phyloP scores from a whole-genome alignment of 2,888 invertebrate genomes.

The Apeira syringaria region DNA sequence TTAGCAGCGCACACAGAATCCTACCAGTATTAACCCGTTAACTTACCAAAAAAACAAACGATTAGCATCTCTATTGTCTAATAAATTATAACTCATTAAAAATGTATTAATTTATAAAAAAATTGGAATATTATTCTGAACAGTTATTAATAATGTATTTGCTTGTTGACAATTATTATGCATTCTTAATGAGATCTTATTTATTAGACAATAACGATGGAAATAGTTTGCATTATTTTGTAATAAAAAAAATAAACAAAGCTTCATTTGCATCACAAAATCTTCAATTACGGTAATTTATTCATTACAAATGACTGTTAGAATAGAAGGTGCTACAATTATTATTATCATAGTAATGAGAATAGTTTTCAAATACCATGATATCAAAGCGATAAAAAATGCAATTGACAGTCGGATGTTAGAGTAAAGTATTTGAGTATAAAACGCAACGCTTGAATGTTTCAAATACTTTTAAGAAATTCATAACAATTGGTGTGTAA shows the following conservation, averaged over 20 bases:
- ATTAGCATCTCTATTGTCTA: too few relatives aligned
- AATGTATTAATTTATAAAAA: too few relatives aligned
- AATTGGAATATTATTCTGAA: too few relatives aligned
- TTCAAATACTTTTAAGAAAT: slow-evolving; percentile 3
- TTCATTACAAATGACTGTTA: slow-evolving; percentile 18
- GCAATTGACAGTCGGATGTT: slow-evolving; percentile 4
- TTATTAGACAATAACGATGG: not conserved
- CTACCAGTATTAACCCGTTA: too few relatives aligned
- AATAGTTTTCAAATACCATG: slow-evolving; percentile 18
- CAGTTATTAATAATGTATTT: too few relatives aligned
- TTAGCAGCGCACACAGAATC: too few relatives aligned
- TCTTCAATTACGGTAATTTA: slow-evolving; percentile 19
- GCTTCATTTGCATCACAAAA: slow-evolving; percentile 3
- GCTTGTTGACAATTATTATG: not conserved
- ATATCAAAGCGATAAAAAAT: slow-evolving; percentile 12
- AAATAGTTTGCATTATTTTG: not conserved
- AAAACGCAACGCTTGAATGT: slow-evolving; percentile 3
- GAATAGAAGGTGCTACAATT: slow-evolving; percentile 15
- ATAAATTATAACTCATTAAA: too few relatives aligned
- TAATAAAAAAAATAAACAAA: not conserved
- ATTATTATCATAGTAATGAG: slow-evolving; percentile 21
- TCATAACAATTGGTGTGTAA: too few relatives aligned
- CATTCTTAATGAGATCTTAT: not conserved
- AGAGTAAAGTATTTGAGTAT: slow-evolving; percentile 12
- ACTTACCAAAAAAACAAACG: too few relatives aligned